Percentiles rank a stretch among this genome's conserved stretches.
phyloP scores from a whole-genome alignment of 2,888 invertebrate genomes.

The Apotomis turbidana region DNA sequence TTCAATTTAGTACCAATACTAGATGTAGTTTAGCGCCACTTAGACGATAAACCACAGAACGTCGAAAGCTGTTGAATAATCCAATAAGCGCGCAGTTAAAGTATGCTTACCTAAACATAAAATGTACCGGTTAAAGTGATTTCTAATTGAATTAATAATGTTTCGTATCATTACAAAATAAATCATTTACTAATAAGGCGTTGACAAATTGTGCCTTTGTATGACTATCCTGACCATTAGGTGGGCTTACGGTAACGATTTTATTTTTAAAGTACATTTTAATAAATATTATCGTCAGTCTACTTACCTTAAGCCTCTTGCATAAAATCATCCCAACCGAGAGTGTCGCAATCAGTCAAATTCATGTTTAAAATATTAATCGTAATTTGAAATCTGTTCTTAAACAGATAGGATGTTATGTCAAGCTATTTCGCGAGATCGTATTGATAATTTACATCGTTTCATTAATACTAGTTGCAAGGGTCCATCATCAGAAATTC shows the following conservation, averaged over 20 bases:
- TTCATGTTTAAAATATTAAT: neutral
- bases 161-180: too few species aligned
- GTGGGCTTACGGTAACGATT: constrained; percentile 26
- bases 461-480: neutral
- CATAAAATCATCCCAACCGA: neutral
- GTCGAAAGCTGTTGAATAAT: too few species aligned
- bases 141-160: too few species aligned
- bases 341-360: constrained; percentile 1
- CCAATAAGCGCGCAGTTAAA: too few species aligned
- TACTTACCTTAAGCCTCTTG: neutral
- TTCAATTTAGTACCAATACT: too few species aligned
- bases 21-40: too few species aligned
- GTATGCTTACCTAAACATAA: too few species aligned
- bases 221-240: constrained; percentile 26
- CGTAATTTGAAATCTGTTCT: neutral
- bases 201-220: constrained; percentile 35
- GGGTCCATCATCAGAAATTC: too few species aligned
- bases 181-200: constrained; percentile 4
- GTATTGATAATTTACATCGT: neutral
- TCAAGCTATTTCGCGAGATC: neutral
- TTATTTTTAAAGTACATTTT: constrained; percentile 6
- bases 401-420: too few species aligned
- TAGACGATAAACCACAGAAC: too few species aligned
- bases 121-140: too few species aligned
- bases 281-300: neutral